Evolutionary conservation across 2,113 vertebrate genomes (phyloP).

Genomic region (Trematomus loennbergii): DNA sequence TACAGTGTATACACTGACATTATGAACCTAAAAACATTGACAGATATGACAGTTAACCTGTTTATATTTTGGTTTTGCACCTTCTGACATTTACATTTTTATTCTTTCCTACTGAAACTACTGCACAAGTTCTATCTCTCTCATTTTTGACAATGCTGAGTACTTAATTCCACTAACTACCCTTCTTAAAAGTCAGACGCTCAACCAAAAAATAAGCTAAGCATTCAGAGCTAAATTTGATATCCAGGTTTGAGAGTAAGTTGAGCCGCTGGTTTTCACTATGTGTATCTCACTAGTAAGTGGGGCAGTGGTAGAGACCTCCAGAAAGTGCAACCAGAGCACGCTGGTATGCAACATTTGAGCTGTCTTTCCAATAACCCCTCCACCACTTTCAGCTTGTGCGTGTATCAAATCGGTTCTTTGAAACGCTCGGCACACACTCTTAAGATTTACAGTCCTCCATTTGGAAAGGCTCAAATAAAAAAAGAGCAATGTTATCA

Average conservation of each 20-base stretch:
- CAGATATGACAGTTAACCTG: too few relatives aligned
- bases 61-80: neutral
- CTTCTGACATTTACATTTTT: neutral
- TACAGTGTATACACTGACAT: too few relatives aligned
- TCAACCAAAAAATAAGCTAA: neutral
- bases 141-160: neutral
- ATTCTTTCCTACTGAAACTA: neutral
- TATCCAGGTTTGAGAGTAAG: too few relatives aligned
- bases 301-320: neutral
- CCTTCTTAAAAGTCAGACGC: neutral
- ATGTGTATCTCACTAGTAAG: neutral
- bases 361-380: conserved; percentile 9
- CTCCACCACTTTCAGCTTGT: neutral
- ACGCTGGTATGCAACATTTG: conserved; percentile 28
- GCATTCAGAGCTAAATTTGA: neutral
- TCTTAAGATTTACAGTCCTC: neutral
- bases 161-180: neutral
- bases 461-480: neutral
- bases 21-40: too few relatives aligned
- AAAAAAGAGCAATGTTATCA: neutral
- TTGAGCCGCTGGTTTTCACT: neutral
- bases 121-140: neutral
- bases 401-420: neutral
- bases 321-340: conserved; percentile 26
- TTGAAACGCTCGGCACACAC: neutral